A percentile compares a stretch with the other conserved stretches of the same genome.
These are phyloP conservation scores for human DNA, from an alignment of 2,113 vertebrate species.

Conservation along the genomic window GRCh38 chr4:36256501-36257000, in stretches of 20 bases:
- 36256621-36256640: neutral
- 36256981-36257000: neutral
- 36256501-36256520: neutral
- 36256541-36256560: neutral
- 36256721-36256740: neutral
- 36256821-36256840: neutral
- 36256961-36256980: neutral
- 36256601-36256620: neutral
- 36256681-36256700: neutral
- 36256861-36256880: neutral
- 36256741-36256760: neutral
- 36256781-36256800: neutral
- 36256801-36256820: neutral
- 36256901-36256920: neutral
- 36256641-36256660: neutral
- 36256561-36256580: neutral
- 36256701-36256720: neutral
- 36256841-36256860: neutral
- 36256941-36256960: neutral
- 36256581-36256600: neutral
- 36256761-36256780: neutral
- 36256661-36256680: neutral
- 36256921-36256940: neutral
- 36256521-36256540: rapidly evolving
- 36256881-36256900: neutral